Evolutionary conservation across 2,113 vertebrate genomes (phyloP).

Genomic region (Stegastes partitus): DNA sequence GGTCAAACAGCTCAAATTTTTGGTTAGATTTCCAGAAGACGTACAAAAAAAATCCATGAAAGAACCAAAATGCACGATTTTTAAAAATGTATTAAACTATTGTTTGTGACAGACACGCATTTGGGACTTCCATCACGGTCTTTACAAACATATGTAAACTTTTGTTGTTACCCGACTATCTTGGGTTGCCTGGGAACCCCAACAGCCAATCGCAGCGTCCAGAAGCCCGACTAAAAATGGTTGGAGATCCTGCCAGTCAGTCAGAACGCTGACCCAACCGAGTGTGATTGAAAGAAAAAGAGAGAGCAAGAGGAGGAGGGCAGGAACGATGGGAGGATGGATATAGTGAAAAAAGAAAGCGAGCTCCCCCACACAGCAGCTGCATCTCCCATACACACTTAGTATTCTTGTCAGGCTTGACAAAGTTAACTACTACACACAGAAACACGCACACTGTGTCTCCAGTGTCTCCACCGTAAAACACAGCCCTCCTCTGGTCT

Average conservation of each 20-base stretch:
- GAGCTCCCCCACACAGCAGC: constrained; percentile 58
- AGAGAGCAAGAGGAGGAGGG: not conserved
- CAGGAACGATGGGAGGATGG: not conserved
- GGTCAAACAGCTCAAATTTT: too few relatives aligned
- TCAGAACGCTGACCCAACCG: constrained; percentile 30
- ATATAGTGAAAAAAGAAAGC: constrained; percentile 12
- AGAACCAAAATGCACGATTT: too few relatives aligned
- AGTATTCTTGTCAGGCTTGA: constrained; percentile 62
- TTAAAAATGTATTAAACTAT: too few relatives aligned
- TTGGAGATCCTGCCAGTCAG: constrained; percentile 7
- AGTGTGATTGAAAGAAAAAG: constrained; percentile 18
- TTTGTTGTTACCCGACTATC: constrained; percentile 8
- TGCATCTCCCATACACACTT: constrained; percentile 59
- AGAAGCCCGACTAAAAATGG: constrained; percentile 6
- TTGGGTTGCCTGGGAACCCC: constrained; percentile 13
- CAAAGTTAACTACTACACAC: constrained; percentile 60
- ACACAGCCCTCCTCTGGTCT: constrained; percentile 17
- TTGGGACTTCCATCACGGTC: too few relatives aligned
- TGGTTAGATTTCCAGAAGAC: too few relatives aligned
- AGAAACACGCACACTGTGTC: constrained; percentile 50
- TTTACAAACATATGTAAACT: too few relatives aligned
- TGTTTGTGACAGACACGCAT: too few relatives aligned
- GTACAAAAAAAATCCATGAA: too few relatives aligned
- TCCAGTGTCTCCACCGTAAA: constrained; percentile 40
- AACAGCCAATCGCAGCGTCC: constrained; percentile 33